These are phyloP conservation scores for Emberiza fucata DNA, from an alignment of 2,113 vertebrate genomes.

Conservation along the genomic window DNA sequence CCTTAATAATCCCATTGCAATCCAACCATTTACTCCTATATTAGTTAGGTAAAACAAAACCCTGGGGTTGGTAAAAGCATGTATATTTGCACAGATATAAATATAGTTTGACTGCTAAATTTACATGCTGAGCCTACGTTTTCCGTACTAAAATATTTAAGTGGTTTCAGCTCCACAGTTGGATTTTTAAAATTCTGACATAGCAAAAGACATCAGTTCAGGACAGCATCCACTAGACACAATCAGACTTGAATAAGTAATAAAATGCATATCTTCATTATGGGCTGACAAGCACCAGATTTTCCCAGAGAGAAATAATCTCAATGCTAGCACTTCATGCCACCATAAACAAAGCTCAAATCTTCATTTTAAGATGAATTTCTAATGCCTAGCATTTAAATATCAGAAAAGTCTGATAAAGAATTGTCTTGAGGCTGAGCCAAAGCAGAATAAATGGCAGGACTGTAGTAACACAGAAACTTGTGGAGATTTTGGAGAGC, in stretches of 20 bases:
- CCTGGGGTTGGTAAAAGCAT: background rate
- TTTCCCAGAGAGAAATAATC: background rate
- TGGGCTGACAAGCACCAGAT: background rate
- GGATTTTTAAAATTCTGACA: background rate
- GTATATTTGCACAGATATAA: background rate
- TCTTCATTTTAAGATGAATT: background rate
- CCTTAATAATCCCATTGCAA: background rate
- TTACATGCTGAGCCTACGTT: constrained; percentile 30
- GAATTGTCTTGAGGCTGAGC: background rate
- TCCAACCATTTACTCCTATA: background rate
- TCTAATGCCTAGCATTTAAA: background rate
- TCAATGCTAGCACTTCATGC: background rate
- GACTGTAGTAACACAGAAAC: background rate
- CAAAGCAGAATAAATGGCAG: background rate
- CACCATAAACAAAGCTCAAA: background rate
- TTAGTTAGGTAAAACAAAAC: background rate
- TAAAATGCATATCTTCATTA: background rate
- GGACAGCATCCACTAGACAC: background rate
- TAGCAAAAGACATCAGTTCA: constrained; percentile 12
- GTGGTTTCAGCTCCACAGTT: background rate
- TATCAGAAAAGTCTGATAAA: background rate
- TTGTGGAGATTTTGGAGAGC: background rate
- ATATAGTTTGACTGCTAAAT: background rate
- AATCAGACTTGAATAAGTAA: background rate
- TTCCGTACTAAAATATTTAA: constrained; percentile 68